Percentiles rank a stretch among this genome's conserved stretches.
Conservation (phyloP, 2,797 vertebrate species). For the Smutsia gigantea region DNA sequence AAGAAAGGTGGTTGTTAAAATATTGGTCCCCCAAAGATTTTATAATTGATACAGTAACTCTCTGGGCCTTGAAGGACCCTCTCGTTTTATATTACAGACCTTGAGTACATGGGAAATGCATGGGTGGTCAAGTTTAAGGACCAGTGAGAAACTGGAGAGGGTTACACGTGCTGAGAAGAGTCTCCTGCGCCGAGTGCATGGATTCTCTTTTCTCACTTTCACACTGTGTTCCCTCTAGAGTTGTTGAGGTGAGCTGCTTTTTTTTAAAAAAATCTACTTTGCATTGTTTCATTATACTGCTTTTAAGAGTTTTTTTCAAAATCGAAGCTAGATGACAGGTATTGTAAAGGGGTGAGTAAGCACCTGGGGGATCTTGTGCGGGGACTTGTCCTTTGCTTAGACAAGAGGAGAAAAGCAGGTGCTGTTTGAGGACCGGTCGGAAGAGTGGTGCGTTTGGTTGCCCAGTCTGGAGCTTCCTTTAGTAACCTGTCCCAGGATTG, state of each 20-base stretch:
- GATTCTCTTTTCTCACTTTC: neutral
- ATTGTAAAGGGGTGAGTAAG: neutral
- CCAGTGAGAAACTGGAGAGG: neutral
- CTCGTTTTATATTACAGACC: neutral
- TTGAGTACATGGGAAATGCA: neutral
- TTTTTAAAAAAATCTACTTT: neutral
- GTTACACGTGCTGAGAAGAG: neutral
- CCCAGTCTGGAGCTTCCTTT: neutral
- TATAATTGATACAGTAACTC: neutral
- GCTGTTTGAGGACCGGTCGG: neutral
- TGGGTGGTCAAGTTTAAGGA: neutral
- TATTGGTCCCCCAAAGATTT: neutral
- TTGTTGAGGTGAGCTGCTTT: neutral
- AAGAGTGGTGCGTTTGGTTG: neutral
- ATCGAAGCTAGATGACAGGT: neutral
- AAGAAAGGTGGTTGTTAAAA: neutral
- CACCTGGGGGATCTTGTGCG: neutral
- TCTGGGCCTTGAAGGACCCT: neutral
- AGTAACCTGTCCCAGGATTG: neutral
- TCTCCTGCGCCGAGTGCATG: neutral
- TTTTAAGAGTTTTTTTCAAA: conserved; percentile 1
- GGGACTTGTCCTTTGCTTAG: neutral
- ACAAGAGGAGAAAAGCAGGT: neutral
- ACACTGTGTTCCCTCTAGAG: neutral
- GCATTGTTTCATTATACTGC: neutral